Base-by-base conservation (phyloP, 1,140 invertebrate genomes). In the Megathymus violae region DNA sequence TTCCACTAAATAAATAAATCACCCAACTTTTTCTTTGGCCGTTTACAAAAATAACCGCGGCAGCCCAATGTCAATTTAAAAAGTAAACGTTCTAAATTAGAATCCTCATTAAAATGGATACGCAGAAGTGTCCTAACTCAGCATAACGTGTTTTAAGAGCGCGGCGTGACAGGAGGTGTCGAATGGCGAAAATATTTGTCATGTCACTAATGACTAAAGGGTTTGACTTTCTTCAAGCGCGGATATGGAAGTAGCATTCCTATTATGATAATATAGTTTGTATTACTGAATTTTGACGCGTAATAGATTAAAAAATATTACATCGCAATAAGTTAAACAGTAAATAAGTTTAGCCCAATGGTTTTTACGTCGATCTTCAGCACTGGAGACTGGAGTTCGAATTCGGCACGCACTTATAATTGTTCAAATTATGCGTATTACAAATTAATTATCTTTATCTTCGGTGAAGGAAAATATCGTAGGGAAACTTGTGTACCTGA, bases 141-240 rank as follows among this genome's bases (percentile, higher is more conserved):
- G 64, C 63, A 64, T 63, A 48, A 62, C 64, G 71, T 73, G 73
- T 71, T 78, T 78, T 76, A 65, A 61, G 64, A 68, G 67, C 47
- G 64, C 64, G 67, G 54, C 59, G 64, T 38, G 48, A 73, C 68
- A 66, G 22, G 25, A 62, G 77, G 80, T 81, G 77, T 86, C 76
- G 75, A 69, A 70, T 86, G 59, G 79, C 75, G 71, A 84, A 80
- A 86, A 82, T 83, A 82, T 83, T 85, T 76, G 69, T 79, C 70
- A 68, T 82, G 78, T 76, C 74, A 76, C 61, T 41, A 78, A 85
- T 78, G 78, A 76, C 61, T 41, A 78, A 85, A 80, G 78, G 79
- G 81, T 79, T 83, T 68, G 69, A 67, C 47, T 75, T 71, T 64
- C 67, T 64, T 72, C 60, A 46, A 44, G 31, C 74, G 69, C 71